Evolutionary conservation across 2,888 invertebrate genomes (phyloP).

Genomic region (Brenthis hecate): DNA sequence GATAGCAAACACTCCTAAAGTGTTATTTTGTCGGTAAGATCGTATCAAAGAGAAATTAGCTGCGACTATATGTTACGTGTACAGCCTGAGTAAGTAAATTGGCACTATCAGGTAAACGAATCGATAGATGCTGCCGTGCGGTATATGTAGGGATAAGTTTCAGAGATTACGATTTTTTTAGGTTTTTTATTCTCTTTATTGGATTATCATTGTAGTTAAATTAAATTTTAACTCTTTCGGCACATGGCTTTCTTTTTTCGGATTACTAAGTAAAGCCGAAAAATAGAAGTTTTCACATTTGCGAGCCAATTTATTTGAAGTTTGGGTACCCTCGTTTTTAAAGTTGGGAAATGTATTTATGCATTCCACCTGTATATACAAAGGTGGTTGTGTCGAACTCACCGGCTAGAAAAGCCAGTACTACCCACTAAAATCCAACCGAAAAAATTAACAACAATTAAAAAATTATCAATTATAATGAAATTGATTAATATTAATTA

Average conservation of each 20-base stretch:
- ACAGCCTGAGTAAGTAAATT: slow-evolving; percentile 5
- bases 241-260: no score
- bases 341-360: not conserved
- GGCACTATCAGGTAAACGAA: not conserved
- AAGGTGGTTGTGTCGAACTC: no score
- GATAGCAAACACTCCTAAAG: slow-evolving; percentile 27
- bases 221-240: not conserved
- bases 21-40: slow-evolving; percentile 14
- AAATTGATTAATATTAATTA: no score
- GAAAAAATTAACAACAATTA: no score
- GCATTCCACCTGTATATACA: no score
- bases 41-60: slow-evolving; percentile 21
- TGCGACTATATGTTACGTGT: slow-evolving; percentile 19
- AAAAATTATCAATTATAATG: no score
- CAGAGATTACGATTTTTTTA: not conserved
- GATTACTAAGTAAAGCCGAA: no score
- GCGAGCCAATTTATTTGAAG: no score
- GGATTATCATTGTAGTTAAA: not conserved
- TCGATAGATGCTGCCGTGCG: not conserved
- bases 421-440: no score
- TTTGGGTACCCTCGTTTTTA: not conserved
- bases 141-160: not conserved
- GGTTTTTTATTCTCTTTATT: not conserved
- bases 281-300: no score
- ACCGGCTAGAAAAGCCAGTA: no score